Evolutionary conservation across 2,113 vertebrate genomes (phyloP), one percentile per base, ranked within the genome.

Genomic region (Steatornis caripensis): DNA sequence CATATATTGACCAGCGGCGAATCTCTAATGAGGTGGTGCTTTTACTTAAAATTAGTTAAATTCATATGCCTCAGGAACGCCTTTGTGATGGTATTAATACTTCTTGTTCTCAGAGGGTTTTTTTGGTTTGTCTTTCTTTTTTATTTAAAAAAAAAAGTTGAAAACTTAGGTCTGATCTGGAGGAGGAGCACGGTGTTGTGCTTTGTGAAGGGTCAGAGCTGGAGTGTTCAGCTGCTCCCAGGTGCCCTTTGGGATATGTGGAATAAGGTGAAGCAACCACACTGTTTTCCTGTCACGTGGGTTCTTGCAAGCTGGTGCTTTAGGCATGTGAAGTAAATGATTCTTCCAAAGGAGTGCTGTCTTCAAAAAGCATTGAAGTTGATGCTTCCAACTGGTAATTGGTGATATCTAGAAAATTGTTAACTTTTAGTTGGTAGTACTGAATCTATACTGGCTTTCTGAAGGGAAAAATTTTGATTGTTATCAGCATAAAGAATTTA

Each of bases 1-100:
- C 99, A 0, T 99, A 99, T 87, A 99, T 99, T 64, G 99, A 99
- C 95, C 98, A 98, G 45, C 98, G 98, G 58, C 97, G 98, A 55
- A 97, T 98, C 95, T 98, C 98, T 60, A 97, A 97, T 15, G 99
- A 99, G 98, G 99, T 99, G 97, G 21, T 90, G 68, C 72, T 72
- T 87, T 45, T 45, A 24, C 66, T 90, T 84, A 57, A 75, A 75
- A 34, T 68, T 72, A 68, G 12, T n/a, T 75, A 11, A 22, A 5
- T 60, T 95, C 27, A 10, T 84, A 5, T 43, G 7, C 30, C n/a
- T 48, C n/a, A n/a, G 82, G 57, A 96, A 92, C 95, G 49, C 69
- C 45, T 88, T 74, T 48, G 41, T 37, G 36, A 22, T 89, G 37
- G 23, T 54, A 12, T 75, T 61, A 21, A 53, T 86, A 75, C 80